Evolutionary conservation across 2,888 invertebrate species (phyloP), one percentile per base, ranked within the genome.

Genomic region (Clostera curtula): DNA sequence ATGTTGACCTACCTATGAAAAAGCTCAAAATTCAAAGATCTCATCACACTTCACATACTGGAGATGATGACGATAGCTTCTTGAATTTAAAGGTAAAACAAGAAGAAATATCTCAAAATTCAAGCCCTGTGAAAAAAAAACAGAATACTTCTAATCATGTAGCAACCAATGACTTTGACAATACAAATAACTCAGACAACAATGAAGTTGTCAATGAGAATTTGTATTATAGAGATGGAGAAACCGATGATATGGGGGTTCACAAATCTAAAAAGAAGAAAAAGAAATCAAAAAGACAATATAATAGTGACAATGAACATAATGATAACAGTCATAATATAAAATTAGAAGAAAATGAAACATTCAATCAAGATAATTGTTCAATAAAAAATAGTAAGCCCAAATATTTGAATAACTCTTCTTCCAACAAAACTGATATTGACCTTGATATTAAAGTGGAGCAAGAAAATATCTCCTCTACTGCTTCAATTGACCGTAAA

Each of bases 41-140:
- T 7, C 17, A 35, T 6, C 25, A 31, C 16, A 30, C 31, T 9
- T 31, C 17, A 16, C 29, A 34, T 11, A 31, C 29, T 15, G 19
- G 35, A 6, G 30, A 32, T 9, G 33, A 52, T 31, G 50, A 58
- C 53, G 59, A 68, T 29, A 49, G 48, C 17, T 63, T 51, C 36
- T 41, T 70, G 7, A 43, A 68, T 28, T 32, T 55, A 12, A 49
- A 49, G 40, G 66, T 74, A 1, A 69, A 74, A 29, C 47, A 62
- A 34, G 65, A 64, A 42, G 33, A 56, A 25, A 29, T 29, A 4
- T 31, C 32, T 19, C 23, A 18, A 14, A 18, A 29, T n/a, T n/a
- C n/a, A n/a, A n/a, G n/a, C n/a, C n/a, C n/a, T n/a, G n/a, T n/a
- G n/a, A n/a, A n/a, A n/a, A 34, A 29, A 42, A 20, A 19, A 36